Percentiles rank a stretch among this genome's conserved stretches.
Conservation (phyloP, 2,797 vertebrate species). For the Onychomys arenicola region DNA sequence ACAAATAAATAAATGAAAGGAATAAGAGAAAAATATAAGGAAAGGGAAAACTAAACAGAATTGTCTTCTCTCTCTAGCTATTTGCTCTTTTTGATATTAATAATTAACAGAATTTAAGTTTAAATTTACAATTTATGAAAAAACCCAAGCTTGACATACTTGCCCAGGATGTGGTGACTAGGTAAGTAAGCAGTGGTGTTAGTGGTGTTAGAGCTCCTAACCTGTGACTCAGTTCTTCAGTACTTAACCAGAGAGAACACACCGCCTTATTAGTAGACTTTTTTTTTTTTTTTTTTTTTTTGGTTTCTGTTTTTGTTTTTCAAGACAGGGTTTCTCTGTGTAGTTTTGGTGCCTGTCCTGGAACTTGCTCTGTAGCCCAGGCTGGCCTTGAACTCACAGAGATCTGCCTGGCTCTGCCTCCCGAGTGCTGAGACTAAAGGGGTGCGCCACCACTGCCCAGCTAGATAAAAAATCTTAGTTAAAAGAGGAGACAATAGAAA, state of each 20-base stretch:
- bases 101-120: constrained; percentile 31
- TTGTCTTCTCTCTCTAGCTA: not conserved
- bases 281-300: not conserved
- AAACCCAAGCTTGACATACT: not conserved
- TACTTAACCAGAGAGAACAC: not conserved
- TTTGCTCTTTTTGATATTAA: not conserved
- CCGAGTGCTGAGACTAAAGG: too few species aligned
- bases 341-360: too few species aligned
- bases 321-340: too few species aligned
- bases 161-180: not conserved
- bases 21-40: not conserved
- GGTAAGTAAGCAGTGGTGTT: not conserved
- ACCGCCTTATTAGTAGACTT: not conserved
- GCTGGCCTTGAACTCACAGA: too few species aligned
- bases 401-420: too few species aligned
- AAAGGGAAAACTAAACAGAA: not conserved
- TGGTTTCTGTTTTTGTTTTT: too few species aligned
- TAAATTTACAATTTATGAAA: not conserved
- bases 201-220: not conserved
- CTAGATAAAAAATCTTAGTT: not conserved
- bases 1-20: too few species aligned
- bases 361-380: too few species aligned
- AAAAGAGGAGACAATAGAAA: not conserved
- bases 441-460: too few species aligned
- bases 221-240: not conserved